These are phyloP conservation scores for Aythya baeri DNA, from an alignment of 2,113 vertebrate genomes.

Conservation along the genomic window DNA sequence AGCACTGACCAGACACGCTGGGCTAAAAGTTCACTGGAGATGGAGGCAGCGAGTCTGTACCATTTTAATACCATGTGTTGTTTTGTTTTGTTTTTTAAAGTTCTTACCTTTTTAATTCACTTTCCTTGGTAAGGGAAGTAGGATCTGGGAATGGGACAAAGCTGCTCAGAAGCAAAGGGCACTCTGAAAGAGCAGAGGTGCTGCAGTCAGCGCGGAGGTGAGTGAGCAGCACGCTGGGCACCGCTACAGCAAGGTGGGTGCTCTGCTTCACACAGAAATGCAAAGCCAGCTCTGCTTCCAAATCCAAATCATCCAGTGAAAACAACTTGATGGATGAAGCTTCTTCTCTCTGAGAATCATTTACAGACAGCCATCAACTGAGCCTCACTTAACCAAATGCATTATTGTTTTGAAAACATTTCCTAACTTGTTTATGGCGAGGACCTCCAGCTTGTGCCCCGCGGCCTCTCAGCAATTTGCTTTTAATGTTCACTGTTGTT, in stretches of 20 bases:
- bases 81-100: background rate
- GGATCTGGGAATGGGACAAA: background rate
- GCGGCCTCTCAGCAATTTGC: background rate
- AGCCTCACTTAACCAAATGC: background rate
- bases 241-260: too few relatives aligned
- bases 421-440: background rate
- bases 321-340: background rate
- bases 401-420: background rate
- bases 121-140: background rate
- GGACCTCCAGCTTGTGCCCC: background rate
- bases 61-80: background rate
- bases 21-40: background rate
- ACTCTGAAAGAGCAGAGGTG: background rate
- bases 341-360: background rate
- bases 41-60: background rate
- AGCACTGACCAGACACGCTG: background rate
- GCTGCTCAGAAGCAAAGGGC: background rate
- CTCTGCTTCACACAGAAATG: background rate
- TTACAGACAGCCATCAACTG: background rate
- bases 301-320: background rate
- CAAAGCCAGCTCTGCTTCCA: background rate
- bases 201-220: background rate
- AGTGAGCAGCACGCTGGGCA: fast-evolving
- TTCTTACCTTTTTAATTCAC: background rate
- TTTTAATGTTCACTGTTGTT: background rate